These are phyloP conservation scores for Dasysyrphus albostriatus DNA, from an alignment of 2,888 invertebrate species.

Conservation along the genomic window DNA sequence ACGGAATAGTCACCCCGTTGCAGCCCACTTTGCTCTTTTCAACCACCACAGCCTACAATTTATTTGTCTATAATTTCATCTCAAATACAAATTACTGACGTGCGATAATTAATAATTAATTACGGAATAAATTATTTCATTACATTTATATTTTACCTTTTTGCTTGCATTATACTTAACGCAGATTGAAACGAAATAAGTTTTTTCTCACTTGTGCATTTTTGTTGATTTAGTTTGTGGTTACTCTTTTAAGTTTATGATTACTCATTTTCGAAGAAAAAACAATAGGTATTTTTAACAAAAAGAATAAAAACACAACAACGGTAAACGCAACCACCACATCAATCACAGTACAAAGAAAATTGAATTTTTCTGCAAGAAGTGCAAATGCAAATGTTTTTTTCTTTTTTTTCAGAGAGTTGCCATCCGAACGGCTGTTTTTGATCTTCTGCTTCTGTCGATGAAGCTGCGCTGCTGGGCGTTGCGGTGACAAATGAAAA, in stretches of 20 bases:
- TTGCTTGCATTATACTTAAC: slow-evolving; percentile 19
- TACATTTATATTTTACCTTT: slow-evolving; percentile 19
- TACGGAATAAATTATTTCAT: not conserved
- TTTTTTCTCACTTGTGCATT: slow-evolving; percentile 26
- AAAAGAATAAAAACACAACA: slow-evolving; percentile 50
- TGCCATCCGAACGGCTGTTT: slow-evolving; percentile 53
- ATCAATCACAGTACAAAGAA: slow-evolving; percentile 39
- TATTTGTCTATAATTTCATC: not conserved
- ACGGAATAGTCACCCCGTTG: slow-evolving; percentile 21
- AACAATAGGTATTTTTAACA: slow-evolving; percentile 5
- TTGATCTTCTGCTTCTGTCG: not conserved
- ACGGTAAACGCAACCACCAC: slow-evolving; percentile 36
- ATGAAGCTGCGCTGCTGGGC: not conserved
- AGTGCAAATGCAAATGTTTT: slow-evolving; percentile 45
- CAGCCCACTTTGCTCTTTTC: slow-evolving; percentile 7
- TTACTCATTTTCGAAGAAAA: slow-evolving; percentile 1
- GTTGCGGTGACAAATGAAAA: slow-evolving; percentile 47
- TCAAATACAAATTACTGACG: slow-evolving; percentile 7
- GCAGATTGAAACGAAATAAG: not conserved
- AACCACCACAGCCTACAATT: not conserved
- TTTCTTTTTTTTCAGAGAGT: slow-evolving; percentile 3
- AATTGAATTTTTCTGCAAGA: slow-evolving; percentile 48
- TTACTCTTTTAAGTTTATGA: not conserved
- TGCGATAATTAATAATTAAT: slow-evolving; percentile 18
- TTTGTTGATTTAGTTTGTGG: slow-evolving; percentile 15